Evolutionary conservation across 37 sponge, comb jelly and placozoan species (phyloP), one percentile per base, ranked within the genome.

Genomic region (Ephydatia muelleri): DNA sequence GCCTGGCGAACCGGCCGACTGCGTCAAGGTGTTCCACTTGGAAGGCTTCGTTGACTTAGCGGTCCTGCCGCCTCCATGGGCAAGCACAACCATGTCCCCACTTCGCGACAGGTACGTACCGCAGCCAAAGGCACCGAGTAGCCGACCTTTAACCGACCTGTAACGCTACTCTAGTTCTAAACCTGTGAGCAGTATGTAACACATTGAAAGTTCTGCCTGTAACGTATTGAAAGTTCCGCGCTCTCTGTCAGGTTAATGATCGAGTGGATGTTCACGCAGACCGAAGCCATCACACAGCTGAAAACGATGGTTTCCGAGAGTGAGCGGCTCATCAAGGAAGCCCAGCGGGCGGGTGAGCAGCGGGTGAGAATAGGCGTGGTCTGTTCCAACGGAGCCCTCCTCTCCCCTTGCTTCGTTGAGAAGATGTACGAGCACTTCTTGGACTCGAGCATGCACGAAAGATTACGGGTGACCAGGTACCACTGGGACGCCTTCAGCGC

Each of bases 361-460:
- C 69, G 37, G 19, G 23, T 72, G 11, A 14, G 73, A 22, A 84
- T 91, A 40, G 79, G 37, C 21, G 49, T 91, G 29, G 19, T 47
- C 23, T 91, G 92, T 47, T 8, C 28, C 16, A 83, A 67, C 38
- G 92, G 92, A 8, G 33, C 76, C n/a, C 77, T 80, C 0, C 76
- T 81, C 37, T 84, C 85, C 49, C 84, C 80, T 8, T 87, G 70
- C 47, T 91, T 83, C 87, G 92, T 91, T 16, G 92, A 91, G 84
- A 75, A 73, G 71, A 72, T 91, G 16, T 80, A 80, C 33, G 81
- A 91, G 27, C 38, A 68, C 28, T 87, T 73, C 48, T 64, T 12
- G 65, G 77, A 49, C 28, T 68, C 80, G 11, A 67, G 78, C 25
- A 29, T 71, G 1, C 14, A 76, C 38, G 34, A 68, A 57, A 21